Evolutionary conservation across 2,888 invertebrate genomes (phyloP), one percentile per base, ranked within the genome.

Genomic region (Ariolimax columbianus): DNA sequence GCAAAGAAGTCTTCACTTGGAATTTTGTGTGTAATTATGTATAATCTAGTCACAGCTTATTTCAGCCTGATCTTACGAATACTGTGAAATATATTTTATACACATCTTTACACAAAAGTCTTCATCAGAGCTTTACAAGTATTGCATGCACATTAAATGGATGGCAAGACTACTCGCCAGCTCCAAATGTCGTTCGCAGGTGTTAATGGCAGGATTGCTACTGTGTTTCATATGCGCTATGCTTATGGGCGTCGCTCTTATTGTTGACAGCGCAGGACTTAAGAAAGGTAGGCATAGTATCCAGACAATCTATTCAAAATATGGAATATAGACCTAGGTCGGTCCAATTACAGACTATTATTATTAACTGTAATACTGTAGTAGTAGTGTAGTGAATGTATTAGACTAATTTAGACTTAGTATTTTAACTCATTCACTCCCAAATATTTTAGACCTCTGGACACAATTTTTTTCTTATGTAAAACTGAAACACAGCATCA

Each of bases 71-170:
- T n/a, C n/a, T 4, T n/a, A 63, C 7, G n/a, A 63, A n/a, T 7
- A n/a, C n/a, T 23, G 59, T n/a, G n/a, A 63, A 23, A n/a, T 47
- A 47, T 6, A 6, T 6, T 47, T 6, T 6, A 47, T 47, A 47
- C 14, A 47, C 6, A 47, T 47, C 47, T 6, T 47, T 47, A 47
- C 14, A 9, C 6, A 47, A 14, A 47, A 47, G 47, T n/a, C 47
- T 47, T 47, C 9, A 14, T 14, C 59, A n/a, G 59, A 4, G 4
- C 59, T 63, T 63, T 63, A 63, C 0, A n/a, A 63, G 3, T 63
- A 63, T n/a, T 63, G 59, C 59, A 63, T n/a, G 59, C 36, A 73
- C 40, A 72, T 72, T 72, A 72, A 72, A 73, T 73, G 73, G 73
- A 78, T 78, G 78, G 78, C 78, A 38, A 78, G 63, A 78, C 40